Evolutionary conservation across 2,888 invertebrate species (phyloP), one percentile per base, ranked within the genome.

Genomic region (Hirtodrosophila duncani): DNA sequence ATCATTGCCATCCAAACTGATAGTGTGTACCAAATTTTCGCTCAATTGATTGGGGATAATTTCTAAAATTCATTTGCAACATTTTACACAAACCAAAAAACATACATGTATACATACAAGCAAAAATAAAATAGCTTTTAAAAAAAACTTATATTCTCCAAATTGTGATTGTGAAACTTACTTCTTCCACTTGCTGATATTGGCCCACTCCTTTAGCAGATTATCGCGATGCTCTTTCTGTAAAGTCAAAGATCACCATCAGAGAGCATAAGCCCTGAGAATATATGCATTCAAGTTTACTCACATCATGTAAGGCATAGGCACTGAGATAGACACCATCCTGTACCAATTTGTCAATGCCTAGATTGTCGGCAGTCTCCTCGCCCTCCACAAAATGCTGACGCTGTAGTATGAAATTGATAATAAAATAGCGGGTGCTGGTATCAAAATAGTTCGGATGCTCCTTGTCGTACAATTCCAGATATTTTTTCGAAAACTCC

Each of bases 241-340:
- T 7, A 41, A 53, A 9, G 13, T 1, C 7, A 1, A 17, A 16
- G 9, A 23, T 7, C 3, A 6, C 5, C 9, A 9, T 16, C n/a
- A 8, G 27, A 1, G 38, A 16, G 8, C 3, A n/a, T 9, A 6
- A 13, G 3, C 3, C 1, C 7, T 0, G 17, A 6, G 0, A 7
- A n/a, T 1, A 0, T 20, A 5, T n/a, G 3, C 13, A 10, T 5
- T 23, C 20, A 10, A 23, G 13, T 3, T 4, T 26, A 86, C 89
- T 89, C 87, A 92, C 93, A 88, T 94, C 93, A 84, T 94, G 94
- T 46, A 94, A 84, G 2, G 93, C 92, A 85, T 92, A 94, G 6
- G 93, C 92, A 51, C 92, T 92, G 27, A 88, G 88, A 81, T 93
- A 94, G 30, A 91, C 89, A 16, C 89, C 88, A 75, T 92, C 91